Base-by-base conservation (phyloP, 1,140 invertebrate genomes). In the Platorchestia sp. region DNA sequence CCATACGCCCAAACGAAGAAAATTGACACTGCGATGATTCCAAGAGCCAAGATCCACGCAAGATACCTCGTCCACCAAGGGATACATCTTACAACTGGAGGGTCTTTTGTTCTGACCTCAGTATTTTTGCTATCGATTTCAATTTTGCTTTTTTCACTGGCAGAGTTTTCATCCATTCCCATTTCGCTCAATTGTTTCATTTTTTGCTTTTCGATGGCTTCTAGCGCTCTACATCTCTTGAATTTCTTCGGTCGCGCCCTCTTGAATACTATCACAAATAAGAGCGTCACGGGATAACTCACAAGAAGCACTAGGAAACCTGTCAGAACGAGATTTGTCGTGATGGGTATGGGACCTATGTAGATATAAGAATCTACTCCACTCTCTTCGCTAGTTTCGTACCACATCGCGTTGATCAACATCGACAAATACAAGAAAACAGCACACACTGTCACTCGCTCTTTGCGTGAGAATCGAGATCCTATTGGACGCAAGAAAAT, bases 1-100 rank as follows among this genome's bases (percentile, higher is more conserved):
- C 97, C 97, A 96, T 97, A 97, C 75, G 97, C 97, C 95, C 97
- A 97, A 19, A 97, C 97, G 96, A 98, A 97, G 95, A 97, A 97
- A 0, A 97, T 96, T 0, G 97, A 97, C 0, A 97, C 97, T n/a
- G 97, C 95, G 41, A 97, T 97, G 0, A 97, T 96, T 14, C 97
- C n/a, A 95, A 97, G 96, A 16, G 97, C 96, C 16, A 98, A 47
- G 22, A 97, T 96, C 97, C 97, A 98, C 36, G 97, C 97, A 75
- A 98, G 96, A 93, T 97, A 97, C 41, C 96, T 96, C 96, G 97
- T 97, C 96, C 97, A 97, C 97, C 97, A 97, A 1, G 97, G 97
- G 41, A 97, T 96, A 44, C 95, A 95, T 95, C 86, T 93, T 5
- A 75, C 43, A 53, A 53, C 40, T 43, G 89, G 90, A 43, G 36